A percentile compares a stretch with the other conserved stretches of the same genome.
Evolutionary conservation across 2,797 vertebrate genomes (phyloP).

Genomic region (Synaphobranchus kaupii): DNA sequence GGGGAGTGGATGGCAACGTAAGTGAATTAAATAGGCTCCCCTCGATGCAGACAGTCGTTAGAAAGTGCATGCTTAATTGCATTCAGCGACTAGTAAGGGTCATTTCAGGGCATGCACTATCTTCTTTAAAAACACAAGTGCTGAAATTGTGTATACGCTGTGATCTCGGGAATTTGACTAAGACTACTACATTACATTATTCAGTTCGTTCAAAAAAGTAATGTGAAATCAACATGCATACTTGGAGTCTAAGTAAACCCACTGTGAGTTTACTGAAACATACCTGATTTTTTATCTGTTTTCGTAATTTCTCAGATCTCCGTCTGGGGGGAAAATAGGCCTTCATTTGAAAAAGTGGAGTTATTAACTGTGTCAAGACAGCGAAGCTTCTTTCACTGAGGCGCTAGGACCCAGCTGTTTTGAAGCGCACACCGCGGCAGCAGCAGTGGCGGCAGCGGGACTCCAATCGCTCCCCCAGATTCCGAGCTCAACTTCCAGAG

Average conservation of each 20-base stretch:
- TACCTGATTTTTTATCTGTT: neutral
- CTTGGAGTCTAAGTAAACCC: neutral
- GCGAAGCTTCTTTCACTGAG: neutral
- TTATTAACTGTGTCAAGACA: neutral
- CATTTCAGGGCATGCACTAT: neutral
- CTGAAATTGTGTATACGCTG: neutral
- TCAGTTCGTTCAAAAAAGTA: neutral
- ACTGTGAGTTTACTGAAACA: neutral
- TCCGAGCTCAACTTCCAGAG: conserved; percentile 75
- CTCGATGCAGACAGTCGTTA: neutral
- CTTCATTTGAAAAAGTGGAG: neutral
- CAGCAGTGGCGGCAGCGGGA: conserved; percentile 59
- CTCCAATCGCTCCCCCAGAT: conserved; percentile 62
- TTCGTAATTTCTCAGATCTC: neutral
- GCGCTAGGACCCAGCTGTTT: conserved; percentile 48
- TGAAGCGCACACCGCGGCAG: conserved; percentile 6
- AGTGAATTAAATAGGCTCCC: neutral
- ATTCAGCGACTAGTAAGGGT: neutral
- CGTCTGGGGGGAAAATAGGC: neutral
- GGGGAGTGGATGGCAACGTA: conserved; percentile 26
- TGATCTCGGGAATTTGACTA: neutral
- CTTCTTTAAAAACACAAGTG: neutral
- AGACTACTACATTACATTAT: neutral
- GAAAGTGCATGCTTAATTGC: neutral
- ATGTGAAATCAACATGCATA: neutral